Base-by-base conservation (phyloP, 2,888 invertebrate species). In the Drosophila ustulata region DNA sequence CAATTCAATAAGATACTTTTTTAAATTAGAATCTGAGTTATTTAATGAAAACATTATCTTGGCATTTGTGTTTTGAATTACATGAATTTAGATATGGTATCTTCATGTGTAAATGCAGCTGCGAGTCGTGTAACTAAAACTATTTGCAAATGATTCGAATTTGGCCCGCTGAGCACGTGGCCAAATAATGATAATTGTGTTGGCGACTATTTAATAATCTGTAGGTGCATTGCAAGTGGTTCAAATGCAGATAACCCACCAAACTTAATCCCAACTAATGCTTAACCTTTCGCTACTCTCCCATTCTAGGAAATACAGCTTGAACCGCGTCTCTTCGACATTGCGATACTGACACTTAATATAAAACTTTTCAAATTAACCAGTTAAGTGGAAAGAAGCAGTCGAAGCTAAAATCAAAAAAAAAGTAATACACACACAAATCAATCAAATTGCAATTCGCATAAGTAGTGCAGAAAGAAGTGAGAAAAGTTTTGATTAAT, bases 231-330 rank as follows among this genome's bases (percentile, higher is more conserved):
- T 73, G 74, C 85, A 88, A 84, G 80, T 78, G 80, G 64, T 74
- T 85, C 70, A 39, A 50, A 3, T 30, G 45, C 18, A 2, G 5
- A 39, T 9, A 11, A 18, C 34, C 23, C 39, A 6, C 41, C 50
- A 7, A 39, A 34, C 41, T 49, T 51, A 52, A 59, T 47, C 43
- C 13, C 51, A 25, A 62, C 68, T 71, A 70, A 52, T 64, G 70
- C 66, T 46, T 63, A 13, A 58, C 66, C 61, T 58, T 65, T 65
- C 53, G 41, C 49, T 41, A 59, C 45, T 66, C 46, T 74, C 23
- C 75, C 75, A 58, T 91, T 90, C 66, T 90, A 92, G 91, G 92
- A 91, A 86, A 82, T 80, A 84, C 89, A 91, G 86, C 84, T 89
- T 80, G 83, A 89, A 78, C 88, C 89, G 80, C 89, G 88, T 77